Evolutionary conservation across 1,140 invertebrate genomes (phyloP), one percentile per base, ranked within the genome.

Genomic region (Drosophila erecta): DNA sequence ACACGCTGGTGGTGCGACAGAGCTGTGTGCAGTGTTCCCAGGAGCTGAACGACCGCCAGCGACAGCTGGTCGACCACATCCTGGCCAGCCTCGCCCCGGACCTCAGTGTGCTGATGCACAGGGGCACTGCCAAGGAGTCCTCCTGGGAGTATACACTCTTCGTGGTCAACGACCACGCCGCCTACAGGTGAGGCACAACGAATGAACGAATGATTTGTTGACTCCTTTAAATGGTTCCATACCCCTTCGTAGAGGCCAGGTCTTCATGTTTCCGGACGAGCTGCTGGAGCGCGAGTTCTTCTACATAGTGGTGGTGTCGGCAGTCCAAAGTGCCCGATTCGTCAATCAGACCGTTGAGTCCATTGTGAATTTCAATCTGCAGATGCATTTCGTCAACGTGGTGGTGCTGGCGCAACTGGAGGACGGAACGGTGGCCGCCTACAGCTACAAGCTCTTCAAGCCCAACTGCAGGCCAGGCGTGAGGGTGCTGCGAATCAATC

Each of bases 141-240:
- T 24, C 54, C 33, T 49, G 56, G 65, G 83, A 87, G 37, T 87
- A 87, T 24, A 76, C 66, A 7, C 64, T 87, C 5, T 79, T 87
- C 24, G 66, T 87, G 43, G 67, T 81, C 46, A 79, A 77, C 30
- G 7, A 57, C 24, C 24, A 59, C 4, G 1, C 8, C 1, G 62
- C 71, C 1, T 81, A 83, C 24, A 17, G 62, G 83, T 87, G 40
- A 69, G 79, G 22, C 12, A 14, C 37, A 7, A 1, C 14, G 4
- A 4, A n/a, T n/a, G n/a, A n/a, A n/a, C n/a, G n/a, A n/a, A n/a
- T n/a, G n/a, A n/a, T n/a, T n/a, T n/a, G n/a, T n/a, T n/a, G n/a
- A n/a, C n/a, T n/a, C n/a, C n/a, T n/a, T n/a, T n/a, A n/a, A n/a
- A n/a, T n/a, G n/a, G n/a, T 17, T 17, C 17, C 0, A n/a, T n/a